Percentiles rank a stretch among this genome's conserved stretches.
phyloP scores from a whole-genome alignment of 2,888 invertebrate species.

The Mystacides longicornis region DNA sequence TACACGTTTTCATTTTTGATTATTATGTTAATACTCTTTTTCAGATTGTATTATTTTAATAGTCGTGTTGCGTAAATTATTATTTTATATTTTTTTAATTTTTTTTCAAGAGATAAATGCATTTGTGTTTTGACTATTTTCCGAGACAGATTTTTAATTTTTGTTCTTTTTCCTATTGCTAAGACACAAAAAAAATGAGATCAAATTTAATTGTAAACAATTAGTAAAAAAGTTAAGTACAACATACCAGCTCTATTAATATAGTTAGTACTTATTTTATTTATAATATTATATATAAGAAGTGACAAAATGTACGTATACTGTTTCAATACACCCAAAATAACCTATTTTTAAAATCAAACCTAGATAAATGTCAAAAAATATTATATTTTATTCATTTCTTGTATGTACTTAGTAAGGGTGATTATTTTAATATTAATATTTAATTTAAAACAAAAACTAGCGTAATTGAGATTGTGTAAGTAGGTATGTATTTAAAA shows the following conservation, averaged over 20 bases:
- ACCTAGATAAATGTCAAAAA: no score
- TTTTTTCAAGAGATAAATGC: neutral
- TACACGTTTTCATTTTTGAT: neutral
- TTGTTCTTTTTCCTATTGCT: slow-evolving; percentile 21
- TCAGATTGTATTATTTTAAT: neutral
- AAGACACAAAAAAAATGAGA: slow-evolving; percentile 25
- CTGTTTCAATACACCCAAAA: slow-evolving; percentile 20
- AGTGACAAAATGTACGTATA: slow-evolving; percentile 26
- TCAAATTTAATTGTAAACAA: slow-evolving; percentile 20
- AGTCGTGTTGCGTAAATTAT: neutral
- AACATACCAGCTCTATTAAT: slow-evolving; percentile 8
- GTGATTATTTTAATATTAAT: no score
- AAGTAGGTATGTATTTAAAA: no score
- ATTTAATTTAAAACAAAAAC: neutral
- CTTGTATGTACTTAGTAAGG: no score
- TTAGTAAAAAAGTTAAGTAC: slow-evolving; percentile 24
- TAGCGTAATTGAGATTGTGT: neutral
- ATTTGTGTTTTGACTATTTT: no score
- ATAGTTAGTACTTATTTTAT: slow-evolving; percentile 20
- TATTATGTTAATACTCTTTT: neutral
- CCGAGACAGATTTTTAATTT: slow-evolving; percentile 16
- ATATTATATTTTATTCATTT: no score
- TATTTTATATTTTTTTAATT: neutral
- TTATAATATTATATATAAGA: slow-evolving; percentile 24
- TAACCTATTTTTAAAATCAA: neutral